A percentile compares a stretch with the other conserved stretches of the same genome.
These are phyloP conservation scores for Phyllotis vaccarum DNA, from an alignment of 2,797 vertebrate genomes.

Conservation along the genomic window DNA sequence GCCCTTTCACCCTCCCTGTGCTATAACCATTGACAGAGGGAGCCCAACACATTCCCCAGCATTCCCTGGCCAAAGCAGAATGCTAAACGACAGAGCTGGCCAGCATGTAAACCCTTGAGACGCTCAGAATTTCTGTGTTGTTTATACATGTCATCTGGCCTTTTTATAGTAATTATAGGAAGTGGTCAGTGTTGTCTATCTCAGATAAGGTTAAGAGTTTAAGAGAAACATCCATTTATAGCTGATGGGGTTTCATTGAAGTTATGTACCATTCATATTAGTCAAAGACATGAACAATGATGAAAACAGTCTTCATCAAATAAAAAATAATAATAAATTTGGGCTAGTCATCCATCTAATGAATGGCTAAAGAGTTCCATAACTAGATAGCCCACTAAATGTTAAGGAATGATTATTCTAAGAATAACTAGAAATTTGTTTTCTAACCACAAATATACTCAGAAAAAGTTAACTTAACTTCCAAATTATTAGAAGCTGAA, in stretches of 20 bases:
- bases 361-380: background rate
- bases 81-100: background rate
- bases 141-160: background rate
- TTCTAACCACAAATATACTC: background rate
- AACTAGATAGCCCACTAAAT: background rate
- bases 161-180: background rate
- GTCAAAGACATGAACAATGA: background rate
- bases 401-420: background rate
- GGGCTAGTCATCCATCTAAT: background rate
- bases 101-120: background rate
- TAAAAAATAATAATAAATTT: slow-evolving; percentile 11
- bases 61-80: background rate
- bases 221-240: slow-evolving; percentile 3
- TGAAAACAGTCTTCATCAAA: background rate
- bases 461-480: background rate
- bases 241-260: background rate
- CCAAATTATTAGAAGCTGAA: background rate
- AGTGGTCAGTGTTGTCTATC: background rate
- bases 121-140: background rate
- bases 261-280: background rate
- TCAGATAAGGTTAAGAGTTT: background rate
- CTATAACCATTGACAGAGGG: slow-evolving; percentile 41
- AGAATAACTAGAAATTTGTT: background rate
- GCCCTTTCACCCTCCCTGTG: slow-evolving; percentile 71
- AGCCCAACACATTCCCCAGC: background rate